A percentile compares a stretch with the other conserved stretches of the same genome.
Evolutionary conservation across 2,797 vertebrate species (phyloP).

Genomic region (Gila robusta): DNA sequence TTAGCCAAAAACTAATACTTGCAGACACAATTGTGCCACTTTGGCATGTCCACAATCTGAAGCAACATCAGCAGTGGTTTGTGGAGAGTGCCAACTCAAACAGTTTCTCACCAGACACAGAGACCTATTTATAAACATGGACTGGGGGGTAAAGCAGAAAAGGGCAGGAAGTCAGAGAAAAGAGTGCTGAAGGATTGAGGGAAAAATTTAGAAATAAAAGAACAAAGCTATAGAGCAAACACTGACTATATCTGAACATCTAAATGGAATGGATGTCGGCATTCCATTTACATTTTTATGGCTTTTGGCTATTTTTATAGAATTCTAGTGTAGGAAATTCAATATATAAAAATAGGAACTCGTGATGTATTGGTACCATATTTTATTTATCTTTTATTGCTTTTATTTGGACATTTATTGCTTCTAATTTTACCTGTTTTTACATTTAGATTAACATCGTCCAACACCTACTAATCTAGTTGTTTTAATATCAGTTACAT

Average conservation of each 20-base stretch:
- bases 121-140: constrained; percentile 45
- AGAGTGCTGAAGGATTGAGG: neutral
- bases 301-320: no score
- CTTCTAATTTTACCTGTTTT: neutral
- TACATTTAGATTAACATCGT: neutral
- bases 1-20: neutral
- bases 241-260: neutral
- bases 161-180: constrained; percentile 18
- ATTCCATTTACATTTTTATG: neutral
- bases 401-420: neutral
- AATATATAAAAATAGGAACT: neutral
- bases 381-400: neutral
- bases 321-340: neutral
- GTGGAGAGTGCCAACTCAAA: neutral
- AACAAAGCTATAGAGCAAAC: neutral
- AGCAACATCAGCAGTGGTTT: neutral
- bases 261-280: neutral
- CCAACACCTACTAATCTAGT: neutral
- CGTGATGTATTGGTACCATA: neutral
- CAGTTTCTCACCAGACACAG: constrained; percentile 26
- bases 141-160: neutral
- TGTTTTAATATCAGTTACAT: neutral
- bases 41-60: neutral
- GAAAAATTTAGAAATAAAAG: neutral
- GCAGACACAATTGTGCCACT: neutral